These are phyloP conservation scores for Collichthys lucidus DNA, from an alignment of 2,113 vertebrate species.

Conservation along the genomic window DNA sequence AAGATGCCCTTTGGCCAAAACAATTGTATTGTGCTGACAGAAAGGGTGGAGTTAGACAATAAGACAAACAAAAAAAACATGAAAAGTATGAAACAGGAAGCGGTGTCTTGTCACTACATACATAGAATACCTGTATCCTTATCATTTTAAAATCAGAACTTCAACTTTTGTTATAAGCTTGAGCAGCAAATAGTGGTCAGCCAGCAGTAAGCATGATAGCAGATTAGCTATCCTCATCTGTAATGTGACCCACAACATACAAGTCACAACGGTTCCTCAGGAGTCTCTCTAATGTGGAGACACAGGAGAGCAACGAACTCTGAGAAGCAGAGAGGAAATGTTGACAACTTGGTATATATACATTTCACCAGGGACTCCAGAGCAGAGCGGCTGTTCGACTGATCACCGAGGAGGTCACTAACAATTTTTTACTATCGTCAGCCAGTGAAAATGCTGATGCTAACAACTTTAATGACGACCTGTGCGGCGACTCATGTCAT, in stretches of 20 bases:
- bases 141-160: neutral
- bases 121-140: neutral
- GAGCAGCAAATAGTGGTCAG: neutral
- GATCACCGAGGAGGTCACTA: constrained; percentile 15
- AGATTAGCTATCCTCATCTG: neutral
- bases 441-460: neutral
- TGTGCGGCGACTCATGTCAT: neutral
- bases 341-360: constrained; percentile 10
- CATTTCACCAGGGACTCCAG: constrained; percentile 12
- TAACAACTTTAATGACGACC: neutral
- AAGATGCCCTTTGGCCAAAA: constrained; percentile 26
- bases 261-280: neutral
- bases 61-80: constrained; percentile 31
- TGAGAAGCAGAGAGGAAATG: neutral
- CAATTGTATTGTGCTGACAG: constrained; percentile 11
- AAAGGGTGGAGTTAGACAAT: constrained; percentile 19
- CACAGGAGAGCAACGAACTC: neutral
- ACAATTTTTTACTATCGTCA: neutral
- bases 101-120: neutral
- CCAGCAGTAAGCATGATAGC: neutral
- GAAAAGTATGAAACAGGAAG: constrained; percentile 1
- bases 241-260: neutral
- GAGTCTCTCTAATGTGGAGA: neutral
- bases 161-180: neutral
- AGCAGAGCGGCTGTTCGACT: neutral